Conservation (phyloP, 2,797 vertebrate species). For the Anabacerthia variegaticeps region DNA sequence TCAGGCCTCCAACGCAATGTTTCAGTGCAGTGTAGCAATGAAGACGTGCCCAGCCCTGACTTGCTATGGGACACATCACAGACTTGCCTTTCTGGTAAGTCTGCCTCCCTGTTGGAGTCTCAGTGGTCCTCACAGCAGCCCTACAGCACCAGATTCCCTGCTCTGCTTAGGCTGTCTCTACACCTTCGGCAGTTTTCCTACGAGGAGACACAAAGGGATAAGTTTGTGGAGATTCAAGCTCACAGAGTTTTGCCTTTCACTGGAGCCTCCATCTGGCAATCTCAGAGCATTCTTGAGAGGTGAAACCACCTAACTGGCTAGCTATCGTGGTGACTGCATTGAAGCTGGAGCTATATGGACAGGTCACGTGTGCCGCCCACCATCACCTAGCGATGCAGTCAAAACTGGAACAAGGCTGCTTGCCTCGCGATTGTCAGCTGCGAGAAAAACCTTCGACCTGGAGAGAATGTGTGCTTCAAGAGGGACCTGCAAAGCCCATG, state of each 20-base stretch:
- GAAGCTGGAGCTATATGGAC: neutral
- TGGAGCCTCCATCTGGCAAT: slow-evolving; percentile 13
- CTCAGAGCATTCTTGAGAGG: slow-evolving; percentile 39
- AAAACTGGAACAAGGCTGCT: neutral
- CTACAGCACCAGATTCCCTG: neutral
- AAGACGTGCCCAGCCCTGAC: neutral
- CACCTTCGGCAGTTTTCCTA: neutral
- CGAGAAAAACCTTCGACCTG: neutral
- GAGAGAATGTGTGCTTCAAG: neutral
- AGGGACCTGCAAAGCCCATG: neutral
- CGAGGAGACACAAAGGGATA: neutral
- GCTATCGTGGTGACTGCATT: neutral
- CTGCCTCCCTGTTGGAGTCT: neutral
- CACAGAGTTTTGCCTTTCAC: neutral
- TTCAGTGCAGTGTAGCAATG: neutral
- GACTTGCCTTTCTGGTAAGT: neutral
- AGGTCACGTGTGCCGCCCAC: neutral
- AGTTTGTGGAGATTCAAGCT: neutral
- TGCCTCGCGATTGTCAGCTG: neutral
- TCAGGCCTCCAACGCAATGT: neutral
- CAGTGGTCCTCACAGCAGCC: neutral
- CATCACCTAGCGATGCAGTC: neutral
- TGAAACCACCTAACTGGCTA: slow-evolving; percentile 30
- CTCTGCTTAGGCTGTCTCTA: neutral
- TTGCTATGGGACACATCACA: neutral